Evolutionary conservation across 2,888 invertebrate genomes (phyloP).

Genomic region (Podotricha telesiphe): DNA sequence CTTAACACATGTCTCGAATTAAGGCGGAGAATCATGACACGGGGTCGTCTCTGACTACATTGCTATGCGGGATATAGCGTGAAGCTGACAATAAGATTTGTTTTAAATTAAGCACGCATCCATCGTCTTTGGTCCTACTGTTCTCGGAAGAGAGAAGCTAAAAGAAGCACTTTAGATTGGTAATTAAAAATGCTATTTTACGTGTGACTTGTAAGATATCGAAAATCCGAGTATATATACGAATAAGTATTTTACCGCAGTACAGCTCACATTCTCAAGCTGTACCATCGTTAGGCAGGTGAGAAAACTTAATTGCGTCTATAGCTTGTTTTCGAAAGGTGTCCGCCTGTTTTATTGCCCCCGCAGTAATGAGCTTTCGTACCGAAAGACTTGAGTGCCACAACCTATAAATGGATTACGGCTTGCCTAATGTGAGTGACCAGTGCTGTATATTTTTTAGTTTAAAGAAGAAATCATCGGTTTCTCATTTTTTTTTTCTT

Average conservation of each 20-base stretch:
- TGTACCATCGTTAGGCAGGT: slow-evolving; percentile 35
- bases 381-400: slow-evolving; percentile 22
- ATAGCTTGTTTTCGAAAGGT: slow-evolving; percentile 40
- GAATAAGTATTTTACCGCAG: neutral
- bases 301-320: slow-evolving; percentile 41
- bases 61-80: too few species aligned
- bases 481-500: too few species aligned
- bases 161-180: neutral
- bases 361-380: slow-evolving; percentile 44
- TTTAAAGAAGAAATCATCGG: too few species aligned
- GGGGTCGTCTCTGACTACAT: too few species aligned
- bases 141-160: too few species aligned
- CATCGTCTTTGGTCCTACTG: too few species aligned
- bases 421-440: neutral
- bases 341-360: slow-evolving; percentile 45
- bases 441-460: neutral
- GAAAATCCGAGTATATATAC: too few species aligned
- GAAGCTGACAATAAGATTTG: too few species aligned
- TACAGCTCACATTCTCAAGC: slow-evolving; percentile 13
- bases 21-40: too few species aligned
- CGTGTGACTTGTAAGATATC: neutral
- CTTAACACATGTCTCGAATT: too few species aligned
- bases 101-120: too few species aligned
- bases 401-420: slow-evolving; percentile 13
- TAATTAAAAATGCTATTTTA: neutral